Evolutionary conservation across 2,888 invertebrate species (phyloP).

Genomic region (Xiphydria camelus): DNA sequence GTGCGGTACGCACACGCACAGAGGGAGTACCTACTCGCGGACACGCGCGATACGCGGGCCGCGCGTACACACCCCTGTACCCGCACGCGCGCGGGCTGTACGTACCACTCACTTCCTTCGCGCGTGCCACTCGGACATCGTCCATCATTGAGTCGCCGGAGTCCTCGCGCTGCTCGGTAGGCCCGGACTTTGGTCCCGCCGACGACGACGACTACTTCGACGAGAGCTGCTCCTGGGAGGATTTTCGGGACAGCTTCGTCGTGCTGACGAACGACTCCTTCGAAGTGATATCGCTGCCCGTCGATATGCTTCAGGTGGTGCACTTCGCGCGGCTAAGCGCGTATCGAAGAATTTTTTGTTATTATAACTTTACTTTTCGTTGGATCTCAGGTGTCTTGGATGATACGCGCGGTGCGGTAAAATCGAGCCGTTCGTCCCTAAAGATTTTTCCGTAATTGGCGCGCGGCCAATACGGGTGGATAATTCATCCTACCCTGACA

Average conservation of each 20-base stretch:
- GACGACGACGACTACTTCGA: conserved; percentile 22
- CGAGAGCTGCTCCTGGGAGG: conserved; percentile 17
- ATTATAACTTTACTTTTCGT: conserved; percentile 15
- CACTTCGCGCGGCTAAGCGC: neutral
- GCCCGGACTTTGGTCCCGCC: conserved; percentile 40
- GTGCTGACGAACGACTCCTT: conserved; percentile 58
- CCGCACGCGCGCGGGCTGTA: conserved; percentile 16
- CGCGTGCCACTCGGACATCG: conserved; percentile 18
- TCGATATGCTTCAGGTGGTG: conserved; percentile 55
- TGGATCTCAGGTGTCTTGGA: too few relatives aligned
- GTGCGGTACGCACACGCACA: too few relatives aligned
- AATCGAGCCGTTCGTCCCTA: too few relatives aligned
- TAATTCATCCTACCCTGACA: too few relatives aligned
- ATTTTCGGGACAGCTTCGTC: conserved; percentile 49
- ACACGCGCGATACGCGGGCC: too few relatives aligned
- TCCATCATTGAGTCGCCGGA: conserved; percentile 56
- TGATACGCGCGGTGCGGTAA: too few relatives aligned
- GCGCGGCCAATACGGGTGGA: too few relatives aligned
- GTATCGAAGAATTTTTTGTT: too few relatives aligned
- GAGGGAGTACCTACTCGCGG: too few relatives aligned
- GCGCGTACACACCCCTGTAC: conserved; percentile 5
- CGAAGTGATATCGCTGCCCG: conserved; percentile 56
- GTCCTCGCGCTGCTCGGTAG: conserved; percentile 52
- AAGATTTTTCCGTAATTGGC: too few relatives aligned
- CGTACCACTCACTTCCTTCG: too few relatives aligned